These are phyloP conservation scores for Chymomyza caudatula DNA, from an alignment of 2,888 invertebrate species.

Conservation along the genomic window DNA sequence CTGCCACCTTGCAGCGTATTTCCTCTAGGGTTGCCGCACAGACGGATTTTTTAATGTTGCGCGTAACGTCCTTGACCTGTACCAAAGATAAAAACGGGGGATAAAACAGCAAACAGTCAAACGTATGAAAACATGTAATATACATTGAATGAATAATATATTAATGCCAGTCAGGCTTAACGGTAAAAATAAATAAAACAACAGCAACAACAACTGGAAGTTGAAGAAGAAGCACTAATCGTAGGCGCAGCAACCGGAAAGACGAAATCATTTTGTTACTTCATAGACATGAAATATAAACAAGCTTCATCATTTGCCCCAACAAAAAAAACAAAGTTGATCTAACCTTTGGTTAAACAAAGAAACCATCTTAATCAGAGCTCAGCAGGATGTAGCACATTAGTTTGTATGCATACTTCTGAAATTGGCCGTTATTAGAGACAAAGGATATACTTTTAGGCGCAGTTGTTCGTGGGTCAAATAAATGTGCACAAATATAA, in stretches of 20 bases:
- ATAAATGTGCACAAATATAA: background rate
- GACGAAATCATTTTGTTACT: background rate
- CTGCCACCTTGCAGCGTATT: conserved; percentile 86
- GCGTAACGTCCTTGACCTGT: conserved; percentile 82
- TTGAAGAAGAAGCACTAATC: background rate
- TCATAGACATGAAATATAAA: conserved; percentile 50
- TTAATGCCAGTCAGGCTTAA: conserved; percentile 37
- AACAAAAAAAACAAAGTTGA: conserved; percentile 21
- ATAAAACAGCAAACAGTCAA: conserved; percentile 43
- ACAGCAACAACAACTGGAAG: conserved; percentile 12
- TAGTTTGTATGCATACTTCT: background rate
- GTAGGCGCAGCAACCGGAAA: background rate
- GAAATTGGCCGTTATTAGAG: background rate
- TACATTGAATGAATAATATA: conserved; percentile 62
- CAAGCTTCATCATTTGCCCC: no score
- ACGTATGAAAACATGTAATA: conserved; percentile 32
- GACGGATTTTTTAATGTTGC: conserved; percentile 89
- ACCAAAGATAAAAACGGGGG: conserved; percentile 12
- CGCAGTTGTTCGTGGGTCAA: background rate
- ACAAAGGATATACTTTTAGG: background rate
- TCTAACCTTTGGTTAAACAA: background rate
- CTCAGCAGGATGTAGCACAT: background rate
- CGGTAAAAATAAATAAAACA: background rate
- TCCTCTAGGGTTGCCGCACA: conserved; percentile 89
- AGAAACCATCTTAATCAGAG: background rate